A percentile compares a stretch with the other conserved stretches of the same genome.
phyloP scores from a whole-genome alignment of 2,113 vertebrate genomes.

The Pipa parva region DNA sequence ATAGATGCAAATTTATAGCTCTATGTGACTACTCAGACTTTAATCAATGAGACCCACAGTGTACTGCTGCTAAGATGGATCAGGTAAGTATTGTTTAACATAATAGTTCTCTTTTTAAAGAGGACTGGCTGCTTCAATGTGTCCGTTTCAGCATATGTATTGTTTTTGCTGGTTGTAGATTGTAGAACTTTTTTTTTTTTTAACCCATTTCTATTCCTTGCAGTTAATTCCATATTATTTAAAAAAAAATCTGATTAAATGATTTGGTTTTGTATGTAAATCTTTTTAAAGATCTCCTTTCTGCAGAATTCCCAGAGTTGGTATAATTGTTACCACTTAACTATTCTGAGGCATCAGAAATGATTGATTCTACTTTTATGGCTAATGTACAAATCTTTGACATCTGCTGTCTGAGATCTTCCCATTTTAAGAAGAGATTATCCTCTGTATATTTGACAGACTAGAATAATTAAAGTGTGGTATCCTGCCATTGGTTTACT shows the following conservation, averaged over 20 bases:
- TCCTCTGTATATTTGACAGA: background rate
- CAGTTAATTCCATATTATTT: background rate
- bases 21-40: too few species aligned
- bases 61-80: too few species aligned
- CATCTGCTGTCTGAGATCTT: slow-evolving; percentile 25
- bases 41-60: too few species aligned
- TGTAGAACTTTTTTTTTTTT: too few species aligned
- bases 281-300: slow-evolving; percentile 29
- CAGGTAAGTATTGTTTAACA: too few species aligned
- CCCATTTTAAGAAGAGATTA: background rate
- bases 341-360: slow-evolving; percentile 35
- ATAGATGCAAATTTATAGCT: too few species aligned
- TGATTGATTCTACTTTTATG: slow-evolving; percentile 38
- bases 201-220: too few species aligned
- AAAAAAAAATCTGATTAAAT: slow-evolving; percentile 7
- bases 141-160: too few species aligned
- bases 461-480: slow-evolving; percentile 2
- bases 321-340: slow-evolving; percentile 35
- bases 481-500: background rate
- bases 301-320: slow-evolving; percentile 27
- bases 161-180: too few species aligned
- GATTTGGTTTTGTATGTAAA: slow-evolving; percentile 14
- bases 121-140: too few species aligned
- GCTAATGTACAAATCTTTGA: slow-evolving; percentile 23
- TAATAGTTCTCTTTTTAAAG: too few species aligned